Evolutionary conservation across 2,888 invertebrate genomes (phyloP).

Genomic region (Athetis lepigone): DNA sequence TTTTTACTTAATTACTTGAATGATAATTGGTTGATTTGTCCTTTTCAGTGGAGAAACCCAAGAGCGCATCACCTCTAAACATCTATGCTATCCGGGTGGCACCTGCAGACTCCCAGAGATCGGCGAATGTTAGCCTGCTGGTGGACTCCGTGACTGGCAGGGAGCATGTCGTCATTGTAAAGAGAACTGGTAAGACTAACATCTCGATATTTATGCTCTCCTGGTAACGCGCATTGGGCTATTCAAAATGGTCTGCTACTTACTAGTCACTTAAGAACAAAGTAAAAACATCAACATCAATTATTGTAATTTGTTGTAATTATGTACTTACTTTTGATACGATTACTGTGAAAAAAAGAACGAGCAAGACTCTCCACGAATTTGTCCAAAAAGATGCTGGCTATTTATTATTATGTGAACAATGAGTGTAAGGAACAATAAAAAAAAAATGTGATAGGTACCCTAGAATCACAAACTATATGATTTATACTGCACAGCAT

Average conservation of each 20-base stretch:
- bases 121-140: constrained; percentile 78
- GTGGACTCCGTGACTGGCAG: constrained; percentile 74
- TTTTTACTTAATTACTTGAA: neutral
- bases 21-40: neutral
- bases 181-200: constrained; percentile 73
- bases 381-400: no score
- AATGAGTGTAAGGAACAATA: no score
- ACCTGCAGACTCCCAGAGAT: constrained; percentile 68
- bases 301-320: no score
- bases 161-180: constrained; percentile 77
- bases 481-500: neutral
- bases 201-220: neutral
- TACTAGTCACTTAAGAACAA: no score
- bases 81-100: constrained; percentile 83
- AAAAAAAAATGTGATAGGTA: no score
- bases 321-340: no score
- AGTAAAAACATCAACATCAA: no score
- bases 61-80: constrained; percentile 75
- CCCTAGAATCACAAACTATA: no score
- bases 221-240: constrained; percentile 1
- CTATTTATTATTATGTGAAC: no score
- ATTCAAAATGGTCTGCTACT: neutral
- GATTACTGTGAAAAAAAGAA: no score
- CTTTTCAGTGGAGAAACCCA: constrained; percentile 78
- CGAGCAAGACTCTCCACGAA: no score